Percentiles rank a stretch among this genome's conserved stretches.
Conservation (phyloP, 1,140 invertebrate species). For the Drosophila auraria region DNA sequence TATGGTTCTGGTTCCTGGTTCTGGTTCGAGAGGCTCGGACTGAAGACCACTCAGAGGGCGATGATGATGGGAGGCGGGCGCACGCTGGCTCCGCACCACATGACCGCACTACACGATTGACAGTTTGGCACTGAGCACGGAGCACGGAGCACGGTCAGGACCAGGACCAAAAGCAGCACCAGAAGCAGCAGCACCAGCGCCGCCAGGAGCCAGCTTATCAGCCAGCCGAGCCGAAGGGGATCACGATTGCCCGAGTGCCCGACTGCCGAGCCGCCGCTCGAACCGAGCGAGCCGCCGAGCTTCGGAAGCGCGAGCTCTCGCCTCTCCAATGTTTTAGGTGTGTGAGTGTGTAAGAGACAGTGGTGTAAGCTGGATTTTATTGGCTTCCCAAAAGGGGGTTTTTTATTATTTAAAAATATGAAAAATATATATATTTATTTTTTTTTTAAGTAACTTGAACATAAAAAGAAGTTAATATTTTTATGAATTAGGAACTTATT, state of each 20-base stretch:
- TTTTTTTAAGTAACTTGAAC: too few species aligned
- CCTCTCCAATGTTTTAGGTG: not conserved
- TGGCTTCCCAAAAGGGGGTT: not conserved
- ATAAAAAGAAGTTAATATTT: too few species aligned
- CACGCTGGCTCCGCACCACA: conserved; percentile 71
- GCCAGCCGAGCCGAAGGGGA: conserved; percentile 31
- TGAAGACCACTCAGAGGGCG: conserved; percentile 70
- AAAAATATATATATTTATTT: too few species aligned
- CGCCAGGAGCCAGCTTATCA: conserved; percentile 34
- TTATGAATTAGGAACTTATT: too few species aligned
- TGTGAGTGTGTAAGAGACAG: not conserved
- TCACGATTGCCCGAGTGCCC: not conserved
- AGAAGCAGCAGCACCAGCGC: conserved; percentile 7
- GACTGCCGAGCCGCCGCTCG: not conserved
- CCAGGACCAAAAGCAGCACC: conserved; percentile 21
- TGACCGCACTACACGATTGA: conserved; percentile 81
- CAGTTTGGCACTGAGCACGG: conserved; percentile 75
- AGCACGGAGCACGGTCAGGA: conserved; percentile 32
- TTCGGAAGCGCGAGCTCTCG: conserved; percentile 1
- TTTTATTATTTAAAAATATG: too few species aligned
- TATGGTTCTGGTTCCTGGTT: conserved; percentile 28
- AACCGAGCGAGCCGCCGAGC: conserved; percentile 7
- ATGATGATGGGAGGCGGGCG: conserved; percentile 57
- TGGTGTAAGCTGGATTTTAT: not conserved
- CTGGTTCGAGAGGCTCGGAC: conserved; percentile 35